These are phyloP conservation scores for Eretmochelys imbricata DNA, from an alignment of 2,113 vertebrate genomes.

Conservation along the genomic window DNA sequence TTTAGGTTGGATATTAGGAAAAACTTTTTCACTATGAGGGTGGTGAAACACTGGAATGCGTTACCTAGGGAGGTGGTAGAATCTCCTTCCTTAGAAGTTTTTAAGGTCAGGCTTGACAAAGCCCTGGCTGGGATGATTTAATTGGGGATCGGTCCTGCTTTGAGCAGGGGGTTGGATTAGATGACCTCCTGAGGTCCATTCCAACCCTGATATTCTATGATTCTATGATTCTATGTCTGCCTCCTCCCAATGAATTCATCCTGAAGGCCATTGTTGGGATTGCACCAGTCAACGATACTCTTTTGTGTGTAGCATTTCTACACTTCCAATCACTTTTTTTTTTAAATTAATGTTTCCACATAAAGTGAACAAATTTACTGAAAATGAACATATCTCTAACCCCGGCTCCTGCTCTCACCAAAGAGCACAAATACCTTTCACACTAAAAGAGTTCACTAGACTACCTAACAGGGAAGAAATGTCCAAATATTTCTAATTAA, in stretches of 20 bases:
- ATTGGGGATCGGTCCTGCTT: too few species aligned
- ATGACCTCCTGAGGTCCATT: too few species aligned
- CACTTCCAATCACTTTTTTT: not conserved
- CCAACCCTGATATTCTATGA: too few species aligned
- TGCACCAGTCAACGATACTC: not conserved
- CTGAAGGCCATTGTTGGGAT: not conserved
- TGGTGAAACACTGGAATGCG: too few species aligned
- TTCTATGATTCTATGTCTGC: not conserved
- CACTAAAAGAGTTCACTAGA: not conserved
- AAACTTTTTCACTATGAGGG: too few species aligned
- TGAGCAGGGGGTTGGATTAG: too few species aligned
- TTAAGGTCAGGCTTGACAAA: too few species aligned
- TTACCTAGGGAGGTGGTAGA: too few species aligned
- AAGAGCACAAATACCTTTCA: not conserved
- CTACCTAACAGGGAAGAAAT: constrained; percentile 7
- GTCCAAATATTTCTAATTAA: not conserved
- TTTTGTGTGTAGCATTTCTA: not conserved
- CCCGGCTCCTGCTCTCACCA: not conserved
- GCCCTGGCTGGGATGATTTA: too few species aligned
- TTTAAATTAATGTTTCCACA: not conserved
- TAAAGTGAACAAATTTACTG: constrained; percentile 15
- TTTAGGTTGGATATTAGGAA: too few species aligned
- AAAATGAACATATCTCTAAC: not conserved
- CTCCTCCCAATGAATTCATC: not conserved
- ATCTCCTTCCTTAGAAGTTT: too few species aligned